Base-by-base conservation (phyloP, 2,113 vertebrate species). In the Scalopus aquaticus region DNA sequence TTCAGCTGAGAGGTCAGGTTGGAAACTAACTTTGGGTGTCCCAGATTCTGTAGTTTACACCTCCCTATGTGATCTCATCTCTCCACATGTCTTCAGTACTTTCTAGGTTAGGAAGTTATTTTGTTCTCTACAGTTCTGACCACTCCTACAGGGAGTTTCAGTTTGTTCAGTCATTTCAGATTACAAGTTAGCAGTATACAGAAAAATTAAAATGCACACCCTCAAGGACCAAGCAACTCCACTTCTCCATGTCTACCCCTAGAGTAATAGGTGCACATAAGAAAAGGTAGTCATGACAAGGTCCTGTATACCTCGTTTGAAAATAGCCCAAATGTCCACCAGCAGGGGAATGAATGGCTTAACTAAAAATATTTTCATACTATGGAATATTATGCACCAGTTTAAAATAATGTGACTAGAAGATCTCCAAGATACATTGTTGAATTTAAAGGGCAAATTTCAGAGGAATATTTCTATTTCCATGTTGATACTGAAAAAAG, bases 41-140 rank as follows among this genome's bases (percentile, higher is more conserved):
- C 35, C 67, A 92, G n/a, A 89, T 70, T 79, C 79, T 79, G 73
- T n/a, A 67, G 83, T 94, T 94, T 91, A 73, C 9, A 65, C 28
- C 42, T 87, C 35, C 26, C 26, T 76, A 81, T 88, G 30, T 70
- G 62, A 91, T 77, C 60, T 62, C 35, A 76, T 70, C 32, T 78
- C 77, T 70, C 30, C 35, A 42, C 16, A 77, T 82, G 26, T 37
- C 44, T 91, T 82, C 54, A 93, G 46, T 83, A 65, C n/a, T 79
- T 88, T 74, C 22, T 62, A 80, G 30, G 84, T 87, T 79, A 76
- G 28, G 35, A 35, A 37, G 19, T 2, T 91, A 30, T 79, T 88
- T 4, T 81, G n/a, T 92, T 70, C 30, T 69, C 32, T 89, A 44
- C 24, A 80, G 42, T 62, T 94, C 56, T 24, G 51, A 86, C 22